A percentile compares a stretch with the other conserved stretches of the same genome.
Conservation (phyloP, 2,797 vertebrate species). For the Gobio occitaniae region DNA sequence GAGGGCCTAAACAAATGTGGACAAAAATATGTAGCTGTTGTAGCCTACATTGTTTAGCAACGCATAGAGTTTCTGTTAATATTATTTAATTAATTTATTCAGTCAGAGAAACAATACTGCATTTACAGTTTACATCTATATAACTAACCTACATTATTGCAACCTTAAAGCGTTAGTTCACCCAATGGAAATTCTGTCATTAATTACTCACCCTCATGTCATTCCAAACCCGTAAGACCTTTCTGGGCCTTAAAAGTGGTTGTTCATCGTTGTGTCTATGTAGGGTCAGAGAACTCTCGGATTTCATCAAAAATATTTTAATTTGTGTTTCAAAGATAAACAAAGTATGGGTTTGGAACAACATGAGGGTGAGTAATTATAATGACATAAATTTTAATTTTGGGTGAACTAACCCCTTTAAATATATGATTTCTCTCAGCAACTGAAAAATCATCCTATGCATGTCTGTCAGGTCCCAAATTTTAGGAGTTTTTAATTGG, state of each 20-base stretch:
- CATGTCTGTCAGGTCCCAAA: neutral
- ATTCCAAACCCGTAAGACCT: too few species aligned
- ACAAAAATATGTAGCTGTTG: neutral
- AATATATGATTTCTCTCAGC: neutral
- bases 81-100: neutral
- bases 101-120: neutral
- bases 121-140: neutral
- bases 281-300: too few species aligned
- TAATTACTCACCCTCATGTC: too few species aligned
- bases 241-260: too few species aligned
- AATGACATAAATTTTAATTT: too few species aligned
- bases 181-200: too few species aligned
- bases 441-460: neutral
- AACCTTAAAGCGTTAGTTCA: neutral
- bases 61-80: neutral
- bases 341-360: too few species aligned
- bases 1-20: neutral
- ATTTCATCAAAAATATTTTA: too few species aligned
- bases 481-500: neutral
- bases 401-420: neutral
- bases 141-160: neutral
- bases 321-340: too few species aligned
- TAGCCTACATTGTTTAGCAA: neutral
- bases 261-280: too few species aligned
- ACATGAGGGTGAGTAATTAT: too few species aligned